A percentile compares a stretch with the other conserved stretches of the same genome.
Conservation (phyloP, 2,888 invertebrate genomes). For the Bombylius discolor region DNA sequence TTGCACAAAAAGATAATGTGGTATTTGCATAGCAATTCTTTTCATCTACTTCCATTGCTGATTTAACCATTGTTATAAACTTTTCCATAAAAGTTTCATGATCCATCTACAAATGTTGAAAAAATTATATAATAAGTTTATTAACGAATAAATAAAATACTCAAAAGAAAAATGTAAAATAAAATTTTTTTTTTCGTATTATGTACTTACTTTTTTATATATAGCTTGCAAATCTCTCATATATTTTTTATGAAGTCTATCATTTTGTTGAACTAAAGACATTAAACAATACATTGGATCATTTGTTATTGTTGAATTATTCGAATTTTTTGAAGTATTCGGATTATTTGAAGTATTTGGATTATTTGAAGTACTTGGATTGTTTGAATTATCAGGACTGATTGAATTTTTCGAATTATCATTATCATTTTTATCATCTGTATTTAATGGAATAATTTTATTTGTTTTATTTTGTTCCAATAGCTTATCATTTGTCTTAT, state of each 20-base stretch:
- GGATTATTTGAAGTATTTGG: too few species aligned
- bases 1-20: constrained; percentile 56
- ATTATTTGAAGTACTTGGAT: too few species aligned
- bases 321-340: too few species aligned
- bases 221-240: constrained; percentile 47
- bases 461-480: too few species aligned
- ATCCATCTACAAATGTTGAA: constrained; percentile 34
- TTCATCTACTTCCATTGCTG: constrained; percentile 52
- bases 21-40: constrained; percentile 55
- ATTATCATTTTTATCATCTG: too few species aligned
- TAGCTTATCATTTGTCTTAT: too few species aligned
- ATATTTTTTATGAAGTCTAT: constrained; percentile 51
- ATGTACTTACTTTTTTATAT: constrained; percentile 44
- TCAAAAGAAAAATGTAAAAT: not conserved
- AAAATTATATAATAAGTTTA: too few species aligned
- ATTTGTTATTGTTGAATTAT: constrained; percentile 8
- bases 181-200: not conserved
- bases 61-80: constrained; percentile 50
- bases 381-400: too few species aligned
- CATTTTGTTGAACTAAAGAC: constrained; percentile 49
- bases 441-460: too few species aligned
- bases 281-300: constrained; percentile 39
- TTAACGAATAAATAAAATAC: not conserved
- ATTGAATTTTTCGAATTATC: too few species aligned
- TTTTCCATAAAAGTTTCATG: constrained; percentile 47